Conservation (phyloP, 1,140 invertebrate species). For the Agrypnia vestita region DNA sequence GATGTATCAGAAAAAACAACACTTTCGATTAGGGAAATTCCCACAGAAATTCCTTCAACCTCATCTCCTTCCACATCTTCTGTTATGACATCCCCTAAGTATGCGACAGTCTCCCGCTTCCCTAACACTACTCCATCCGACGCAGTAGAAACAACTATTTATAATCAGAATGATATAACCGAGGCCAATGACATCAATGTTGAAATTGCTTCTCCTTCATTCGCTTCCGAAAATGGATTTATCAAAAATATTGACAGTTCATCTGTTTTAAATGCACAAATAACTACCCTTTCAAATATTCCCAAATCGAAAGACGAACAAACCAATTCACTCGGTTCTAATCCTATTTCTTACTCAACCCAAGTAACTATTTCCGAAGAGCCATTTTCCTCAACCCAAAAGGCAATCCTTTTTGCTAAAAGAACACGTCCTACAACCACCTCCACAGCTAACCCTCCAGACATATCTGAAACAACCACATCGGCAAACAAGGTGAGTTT, state of each 20-base stretch:
- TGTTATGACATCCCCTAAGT: conserved; percentile 44
- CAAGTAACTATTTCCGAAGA: conserved; percentile 59
- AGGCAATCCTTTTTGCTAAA: conserved; percentile 53
- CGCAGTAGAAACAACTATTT: conserved; percentile 43
- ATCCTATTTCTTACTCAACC: conserved; percentile 57
- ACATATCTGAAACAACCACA: conserved; percentile 59
- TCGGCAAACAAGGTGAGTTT: conserved; percentile 72
- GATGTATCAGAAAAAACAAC: conserved; percentile 6
- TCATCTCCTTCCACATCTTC: conserved; percentile 38
- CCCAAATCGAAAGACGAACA: conserved; percentile 64
- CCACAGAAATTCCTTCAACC: conserved; percentile 41
- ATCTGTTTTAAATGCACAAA: conserved; percentile 70
- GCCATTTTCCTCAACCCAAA: conserved; percentile 52
- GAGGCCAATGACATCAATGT: conserved; percentile 55
- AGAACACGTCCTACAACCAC: conserved; percentile 63
- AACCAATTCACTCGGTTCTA: conserved; percentile 61
- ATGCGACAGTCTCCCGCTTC: conserved; percentile 39
- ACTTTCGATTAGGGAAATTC: conserved; percentile 59
- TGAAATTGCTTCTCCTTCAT: conserved; percentile 52
- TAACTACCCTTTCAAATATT: conserved; percentile 71
- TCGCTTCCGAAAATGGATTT: conserved; percentile 58
- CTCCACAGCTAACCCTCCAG: conserved; percentile 66
- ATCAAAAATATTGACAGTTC: conserved; percentile 64
- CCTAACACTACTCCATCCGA: conserved; percentile 33
- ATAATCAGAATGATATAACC: conserved; percentile 45